Conservation (phyloP, 2,797 vertebrate species). For the Danio albolineatus region DNA sequence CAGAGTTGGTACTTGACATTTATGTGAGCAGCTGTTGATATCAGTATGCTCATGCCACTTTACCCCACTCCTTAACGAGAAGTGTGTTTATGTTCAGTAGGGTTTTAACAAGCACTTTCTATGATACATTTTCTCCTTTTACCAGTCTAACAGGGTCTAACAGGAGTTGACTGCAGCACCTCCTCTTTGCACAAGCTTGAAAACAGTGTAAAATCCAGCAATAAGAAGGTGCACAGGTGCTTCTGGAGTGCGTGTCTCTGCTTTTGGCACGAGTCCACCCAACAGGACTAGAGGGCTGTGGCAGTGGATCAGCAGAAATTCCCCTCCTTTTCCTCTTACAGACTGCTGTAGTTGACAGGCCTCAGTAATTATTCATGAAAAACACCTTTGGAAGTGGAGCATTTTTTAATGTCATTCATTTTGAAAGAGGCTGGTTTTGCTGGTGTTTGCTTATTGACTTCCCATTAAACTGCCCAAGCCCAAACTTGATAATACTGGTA, state of each 20-base stretch:
- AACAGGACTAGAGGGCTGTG: not conserved
- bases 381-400: slow-evolving; percentile 2
- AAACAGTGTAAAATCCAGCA: slow-evolving; percentile 37
- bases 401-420: not conserved
- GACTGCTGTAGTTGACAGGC: not conserved
- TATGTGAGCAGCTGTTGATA: not conserved
- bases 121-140: not conserved
- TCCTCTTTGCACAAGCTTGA: slow-evolving; percentile 13
- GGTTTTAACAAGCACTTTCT: slow-evolving; percentile 6
- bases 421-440: not conserved
- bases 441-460: not conserved
- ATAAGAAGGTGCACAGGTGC: slow-evolving; percentile 15
- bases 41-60: not conserved
- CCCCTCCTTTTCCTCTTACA: not conserved
- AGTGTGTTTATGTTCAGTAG: not conserved
- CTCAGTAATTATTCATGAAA: slow-evolving; percentile 10
- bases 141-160: not conserved
- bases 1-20: not conserved
- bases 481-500: too few species aligned
- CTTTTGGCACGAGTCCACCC: slow-evolving; percentile 6
- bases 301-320: slow-evolving; percentile 13
- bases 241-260: not conserved
- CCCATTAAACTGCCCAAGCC: not conserved
- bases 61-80: not conserved
- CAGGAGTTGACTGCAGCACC: not conserved